Evolutionary conservation across 2,113 vertebrate species (phyloP), one percentile per base, ranked within the genome.

Genomic region (Connochaetes taurinus): DNA sequence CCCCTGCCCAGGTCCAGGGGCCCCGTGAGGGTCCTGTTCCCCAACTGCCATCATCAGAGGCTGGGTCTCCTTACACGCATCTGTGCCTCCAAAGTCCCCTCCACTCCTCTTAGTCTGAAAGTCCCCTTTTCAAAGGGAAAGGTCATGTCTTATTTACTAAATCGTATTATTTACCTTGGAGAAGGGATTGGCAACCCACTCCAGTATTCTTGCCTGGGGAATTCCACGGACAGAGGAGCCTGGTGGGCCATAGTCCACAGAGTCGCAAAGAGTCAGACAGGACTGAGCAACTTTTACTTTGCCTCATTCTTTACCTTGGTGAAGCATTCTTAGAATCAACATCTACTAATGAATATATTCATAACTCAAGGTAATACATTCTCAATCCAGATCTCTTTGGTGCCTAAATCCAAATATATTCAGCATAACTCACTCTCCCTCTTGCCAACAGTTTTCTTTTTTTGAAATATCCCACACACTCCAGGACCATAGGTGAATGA

Each of bases 81-180:
- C 4, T 4, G 5, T 31, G 13, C 33, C 29, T 31, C 74, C 14
- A 27, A 7, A 25, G 11, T 5, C 7, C 8, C 83, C 23, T 0
- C 36, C 40, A n/a, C 19, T 36, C 55, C n/a, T 58, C 71, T n/a
- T 40, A 10, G 33, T 40, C 36, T 13, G 25, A 43, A 60, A 6
- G 16, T 16, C 43, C 47, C 7, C 23, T 45, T 43, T 58, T 40
- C 25, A 43, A 88, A 97, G 21, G 14, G 7, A 23, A 33, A 53
- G 45, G 15, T 7, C 4, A 1, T 57, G 40, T 64, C 71, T 52
- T 31, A 29, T 15, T 21, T 74, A 47, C 82, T 86, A 21, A 27
- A 16, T 55, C 2, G 0, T 23, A 17, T 71, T 45, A 3, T 36
- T 57, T 83, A 33, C 60, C 67, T 71, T 71, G 64, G 17, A 71